Evolutionary conservation across 64 coral and sea anemone species (phyloP), one percentile per base, ranked within the genome.

Genomic region (Actinia tenebrosa): DNA sequence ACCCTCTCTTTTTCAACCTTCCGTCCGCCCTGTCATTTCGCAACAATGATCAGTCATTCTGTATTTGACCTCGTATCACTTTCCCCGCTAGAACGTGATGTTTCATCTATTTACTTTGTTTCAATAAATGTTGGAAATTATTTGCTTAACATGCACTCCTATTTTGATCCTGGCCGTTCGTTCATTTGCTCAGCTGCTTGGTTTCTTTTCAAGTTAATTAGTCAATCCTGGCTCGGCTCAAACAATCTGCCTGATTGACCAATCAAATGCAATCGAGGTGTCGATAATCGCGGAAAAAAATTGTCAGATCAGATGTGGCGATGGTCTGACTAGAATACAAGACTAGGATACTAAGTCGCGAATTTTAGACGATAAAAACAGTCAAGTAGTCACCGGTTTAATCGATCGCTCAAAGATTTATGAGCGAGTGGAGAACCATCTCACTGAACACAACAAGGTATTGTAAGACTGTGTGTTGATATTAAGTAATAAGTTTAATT

Each of bases 141-240:
- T 75, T 75, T 75, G 69, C 69, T 30, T 75, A 75, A 75, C 69
- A 75, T 75, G 69, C 25, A 75, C 26, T 75, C 8, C 8, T 26
- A 1, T 75, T 75, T 75, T 10, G 10, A 75, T 18, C 26, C 56
- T 42, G 11, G 26, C 26, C 26, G 10, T 75, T 75, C 42, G n/a
- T 75, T 75, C 69, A 75, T 75, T 75, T 75, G 69, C 10, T 75
- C 69, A 75, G 69, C 69, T 75, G 69, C 13, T 30, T 26, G 26
- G 25, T 66, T 75, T 3, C 15, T 15, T 27, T 75, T 30, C 27
- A 11, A 10, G 69, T 75, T 75, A 42, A 75, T 75, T 75, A 75
- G 69, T 13, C 11, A 16, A 1, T 25, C 69, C 69, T 75, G 69
- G 69, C 8, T 75, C 27, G 25, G 0, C 27, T 75, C 69, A 75